Base-by-base conservation (phyloP, 2,113 vertebrate genomes). In the Pogona vitticeps region DNA sequence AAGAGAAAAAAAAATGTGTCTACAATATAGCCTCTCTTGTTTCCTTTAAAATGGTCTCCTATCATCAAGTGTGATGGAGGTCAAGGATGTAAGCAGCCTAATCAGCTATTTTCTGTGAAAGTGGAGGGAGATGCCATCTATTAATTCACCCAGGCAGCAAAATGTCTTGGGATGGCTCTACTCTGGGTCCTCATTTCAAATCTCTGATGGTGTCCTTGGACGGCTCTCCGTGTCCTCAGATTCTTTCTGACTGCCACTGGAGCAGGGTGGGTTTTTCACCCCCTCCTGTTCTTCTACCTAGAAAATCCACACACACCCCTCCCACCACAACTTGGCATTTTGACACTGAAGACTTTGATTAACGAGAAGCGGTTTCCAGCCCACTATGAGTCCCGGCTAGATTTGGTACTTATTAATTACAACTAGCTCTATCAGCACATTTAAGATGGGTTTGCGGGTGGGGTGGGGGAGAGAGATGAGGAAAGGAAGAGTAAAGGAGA, bases 341-440 rank as follows among this genome's bases (percentile, higher is more conserved):
- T 76, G 83, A 84, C 83, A 76, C 71, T 18, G 10, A 38, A 42
- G 83, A 76, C 71, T 84, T 76, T 84, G 83, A 84, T 84, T 76
- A 84, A 84, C 58, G 83, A 84, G 83, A 63, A 33, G 72, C 72
- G 31, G 72, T 75, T 71, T 65, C 83, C 58, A 65, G 72, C 83
- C 17, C 83, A 63, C 71, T 76, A 84, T 76, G 83, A 76, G 58
- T 40, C 72, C 83, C 40, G 28, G 71, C 83, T n/a, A 76, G 83
- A 63, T 46, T 61, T 65, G 83, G 72, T 42, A 40, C 72, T 84
- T 84, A 84, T 84, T 84, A 84, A 84, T 84, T 84, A 76, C 58
- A 76, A 76, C 59, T 18, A 63, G 72, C 72, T 76, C 83, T 46
- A 76, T 84, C 83, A 84, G 72, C 71, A 76, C 83, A 84, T 84